Evolutionary conservation across 1,140 invertebrate genomes (phyloP).

Genomic region (Hyles vespertilio): DNA sequence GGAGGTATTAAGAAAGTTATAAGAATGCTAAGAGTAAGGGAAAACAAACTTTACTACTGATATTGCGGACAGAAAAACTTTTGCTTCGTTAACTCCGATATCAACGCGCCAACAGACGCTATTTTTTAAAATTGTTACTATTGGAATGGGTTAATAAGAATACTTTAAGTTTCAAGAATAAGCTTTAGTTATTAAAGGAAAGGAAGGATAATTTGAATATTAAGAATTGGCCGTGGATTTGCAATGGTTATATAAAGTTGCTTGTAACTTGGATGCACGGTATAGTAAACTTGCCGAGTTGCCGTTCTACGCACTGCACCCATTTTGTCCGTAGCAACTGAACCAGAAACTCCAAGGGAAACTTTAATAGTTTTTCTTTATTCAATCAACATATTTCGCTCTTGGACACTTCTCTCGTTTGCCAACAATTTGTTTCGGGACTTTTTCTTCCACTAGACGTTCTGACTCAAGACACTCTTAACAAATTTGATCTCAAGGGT

Average conservation of each 20-base stretch:
- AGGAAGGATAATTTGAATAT: no score
- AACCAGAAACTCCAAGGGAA: slow-evolving; percentile 56
- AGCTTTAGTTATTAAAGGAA: no score
- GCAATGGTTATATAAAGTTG: no score
- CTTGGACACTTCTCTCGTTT: slow-evolving; percentile 68
- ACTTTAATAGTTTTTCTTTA: slow-evolving; percentile 75
- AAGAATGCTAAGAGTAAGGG: slow-evolving; percentile 55
- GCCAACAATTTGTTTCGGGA: slow-evolving; percentile 70
- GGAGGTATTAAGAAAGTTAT: slow-evolving; percentile 69
- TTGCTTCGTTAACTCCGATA: slow-evolving; percentile 33
- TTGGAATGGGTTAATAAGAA: no score
- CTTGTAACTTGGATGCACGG: neutral
- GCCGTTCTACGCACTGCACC: slow-evolving; percentile 47
- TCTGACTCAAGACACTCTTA: slow-evolving; percentile 49
- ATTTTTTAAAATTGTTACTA: no score
- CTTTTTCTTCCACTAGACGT: slow-evolving; percentile 46
- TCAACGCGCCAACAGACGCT: no score
- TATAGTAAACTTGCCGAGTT: slow-evolving; percentile 15
- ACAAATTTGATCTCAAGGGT: slow-evolving; percentile 63
- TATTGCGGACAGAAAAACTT: slow-evolving; percentile 62
- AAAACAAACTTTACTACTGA: slow-evolving; percentile 49
- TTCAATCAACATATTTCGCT: slow-evolving; percentile 75
- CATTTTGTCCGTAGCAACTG: slow-evolving; percentile 48
- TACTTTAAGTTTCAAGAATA: no score
- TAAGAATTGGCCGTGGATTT: no score